These are phyloP conservation scores for Dastarcus helophoroides DNA, from an alignment of 2,888 invertebrate genomes.

Conservation along the genomic window DNA sequence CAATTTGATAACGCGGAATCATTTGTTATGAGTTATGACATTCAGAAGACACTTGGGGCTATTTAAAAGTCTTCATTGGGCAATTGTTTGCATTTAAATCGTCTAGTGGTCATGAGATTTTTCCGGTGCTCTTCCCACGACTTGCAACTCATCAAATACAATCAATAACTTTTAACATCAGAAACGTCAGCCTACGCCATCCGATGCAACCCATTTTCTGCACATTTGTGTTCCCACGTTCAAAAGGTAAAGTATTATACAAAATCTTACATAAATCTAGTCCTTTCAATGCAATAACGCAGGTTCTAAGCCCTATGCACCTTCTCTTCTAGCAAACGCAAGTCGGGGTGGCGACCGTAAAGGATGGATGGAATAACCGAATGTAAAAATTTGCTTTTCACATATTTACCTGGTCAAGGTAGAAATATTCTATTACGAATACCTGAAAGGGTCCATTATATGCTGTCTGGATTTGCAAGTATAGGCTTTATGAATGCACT, in stretches of 20 bases:
- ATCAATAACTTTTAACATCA: constrained; percentile 3
- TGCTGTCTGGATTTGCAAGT: constrained; percentile 4
- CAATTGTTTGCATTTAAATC: too few relatives aligned
- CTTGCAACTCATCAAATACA: constrained; percentile 3
- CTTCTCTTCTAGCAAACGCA: not conserved
- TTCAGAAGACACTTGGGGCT: too few relatives aligned
- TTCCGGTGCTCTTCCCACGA: constrained; percentile 2
- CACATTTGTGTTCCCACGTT: constrained; percentile 4
- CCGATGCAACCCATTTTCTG: constrained; percentile 4
- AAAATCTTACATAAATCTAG: constrained; percentile 5
- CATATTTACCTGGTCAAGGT: constrained; percentile 5
- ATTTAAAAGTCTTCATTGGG: too few relatives aligned
- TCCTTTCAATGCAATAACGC: constrained; percentile 2
- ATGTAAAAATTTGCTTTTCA: constrained; percentile 1
- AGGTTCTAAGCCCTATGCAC: not conserved
- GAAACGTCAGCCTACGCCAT: not conserved
- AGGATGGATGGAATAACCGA: constrained; percentile 7
- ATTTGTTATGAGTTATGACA: too few relatives aligned
- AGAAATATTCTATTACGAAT: constrained; percentile 5
- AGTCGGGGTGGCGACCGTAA: constrained; percentile 1
- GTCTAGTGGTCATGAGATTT: too few relatives aligned
- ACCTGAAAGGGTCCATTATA: constrained; percentile 2
- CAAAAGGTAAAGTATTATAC: constrained; percentile 3
- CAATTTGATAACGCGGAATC: too few relatives aligned
- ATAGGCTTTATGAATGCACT: too few relatives aligned